phyloP scores from a whole-genome alignment of 2,113 vertebrate species.

The Heterochromis multidens region DNA sequence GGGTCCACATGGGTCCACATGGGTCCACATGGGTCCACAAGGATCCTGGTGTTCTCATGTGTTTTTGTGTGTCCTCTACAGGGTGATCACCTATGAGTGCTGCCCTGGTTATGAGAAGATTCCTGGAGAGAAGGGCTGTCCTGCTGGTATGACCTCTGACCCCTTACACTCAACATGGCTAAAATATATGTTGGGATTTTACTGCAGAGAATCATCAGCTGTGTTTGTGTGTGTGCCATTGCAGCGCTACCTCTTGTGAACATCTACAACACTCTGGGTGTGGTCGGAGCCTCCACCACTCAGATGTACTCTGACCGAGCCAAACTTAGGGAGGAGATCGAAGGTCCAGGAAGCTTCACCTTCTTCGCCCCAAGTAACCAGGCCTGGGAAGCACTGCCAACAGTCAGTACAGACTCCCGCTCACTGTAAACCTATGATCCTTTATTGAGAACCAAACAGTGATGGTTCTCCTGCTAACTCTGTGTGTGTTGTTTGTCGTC shows the following conservation, averaged over 20 bases:
- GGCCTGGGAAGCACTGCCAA: conserved; percentile 87
- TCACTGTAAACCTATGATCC: fast-evolving
- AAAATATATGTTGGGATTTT: background rate
- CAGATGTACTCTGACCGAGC: conserved; percentile 92
- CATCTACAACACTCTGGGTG: conserved; percentile 90
- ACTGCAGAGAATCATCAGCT: background rate
- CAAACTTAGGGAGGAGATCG: conserved; percentile 85
- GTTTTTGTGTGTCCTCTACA: conserved; percentile 57
- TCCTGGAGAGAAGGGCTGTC: conserved; percentile 92
- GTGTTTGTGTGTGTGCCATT: background rate
- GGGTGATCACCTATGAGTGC: conserved; percentile 93
- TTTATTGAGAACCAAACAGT: background rate
- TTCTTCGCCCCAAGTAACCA: conserved; percentile 96
- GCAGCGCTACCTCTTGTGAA: conserved; percentile 90
- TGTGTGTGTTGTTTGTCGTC: background rate
- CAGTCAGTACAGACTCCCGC: conserved; percentile 73
- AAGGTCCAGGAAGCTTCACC: conserved; percentile 93
- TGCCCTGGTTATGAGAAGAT: conserved; percentile 96
- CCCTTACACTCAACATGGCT: background rate
- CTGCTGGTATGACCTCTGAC: conserved; percentile 81
- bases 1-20: background rate
- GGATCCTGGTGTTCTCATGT: background rate
- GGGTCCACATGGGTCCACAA: background rate
- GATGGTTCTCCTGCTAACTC: background rate
- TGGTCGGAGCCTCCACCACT: conserved; percentile 88